Conservation (phyloP, 1,140 invertebrate genomes). For the silkworm (Bombyx mori) region DNA sequence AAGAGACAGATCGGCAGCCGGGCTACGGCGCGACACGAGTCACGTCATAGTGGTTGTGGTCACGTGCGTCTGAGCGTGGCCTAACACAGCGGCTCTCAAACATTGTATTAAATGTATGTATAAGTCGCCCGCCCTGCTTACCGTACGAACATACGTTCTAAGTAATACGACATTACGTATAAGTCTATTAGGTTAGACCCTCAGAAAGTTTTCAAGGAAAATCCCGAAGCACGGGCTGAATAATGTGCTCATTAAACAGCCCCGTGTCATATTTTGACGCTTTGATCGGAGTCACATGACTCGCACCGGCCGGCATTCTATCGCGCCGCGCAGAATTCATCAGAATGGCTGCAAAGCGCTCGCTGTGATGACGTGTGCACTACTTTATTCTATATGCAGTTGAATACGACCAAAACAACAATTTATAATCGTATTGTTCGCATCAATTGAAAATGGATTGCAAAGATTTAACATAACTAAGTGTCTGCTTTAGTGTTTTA, state of each 20-base stretch:
- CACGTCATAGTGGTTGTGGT: conserved; percentile 16
- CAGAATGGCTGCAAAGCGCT: conserved; percentile 29
- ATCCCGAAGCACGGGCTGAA: neutral
- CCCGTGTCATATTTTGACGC: conserved; percentile 52
- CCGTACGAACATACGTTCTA: too few species aligned
- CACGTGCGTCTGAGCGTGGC: conserved; percentile 37
- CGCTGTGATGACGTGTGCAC: conserved; percentile 14
- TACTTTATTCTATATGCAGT: conserved; percentile 18
- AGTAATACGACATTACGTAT: too few species aligned
- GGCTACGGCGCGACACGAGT: neutral
- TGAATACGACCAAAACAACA: conserved; percentile 22
- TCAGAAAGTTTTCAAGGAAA: neutral
- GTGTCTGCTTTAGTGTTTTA: conserved; percentile 6
- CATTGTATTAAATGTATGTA: too few species aligned
- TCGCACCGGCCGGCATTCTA: conserved; percentile 32
- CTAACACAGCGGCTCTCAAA: conserved; percentile 5
- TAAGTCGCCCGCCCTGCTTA: too few species aligned
- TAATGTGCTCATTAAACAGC: conserved; percentile 35
- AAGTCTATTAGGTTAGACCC: neutral
- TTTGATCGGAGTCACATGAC: conserved; percentile 45
- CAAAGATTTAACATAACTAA: conserved; percentile 28
- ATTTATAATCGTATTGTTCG: conserved; percentile 7
- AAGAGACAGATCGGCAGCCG: neutral
- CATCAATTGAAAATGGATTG: conserved; percentile 28
- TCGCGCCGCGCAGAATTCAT: conserved; percentile 17